Percentiles rank a stretch among this genome's conserved stretches.
Conservation (phyloP, 1,140 invertebrate genomes). For the Drosophila nannoptera region DNA sequence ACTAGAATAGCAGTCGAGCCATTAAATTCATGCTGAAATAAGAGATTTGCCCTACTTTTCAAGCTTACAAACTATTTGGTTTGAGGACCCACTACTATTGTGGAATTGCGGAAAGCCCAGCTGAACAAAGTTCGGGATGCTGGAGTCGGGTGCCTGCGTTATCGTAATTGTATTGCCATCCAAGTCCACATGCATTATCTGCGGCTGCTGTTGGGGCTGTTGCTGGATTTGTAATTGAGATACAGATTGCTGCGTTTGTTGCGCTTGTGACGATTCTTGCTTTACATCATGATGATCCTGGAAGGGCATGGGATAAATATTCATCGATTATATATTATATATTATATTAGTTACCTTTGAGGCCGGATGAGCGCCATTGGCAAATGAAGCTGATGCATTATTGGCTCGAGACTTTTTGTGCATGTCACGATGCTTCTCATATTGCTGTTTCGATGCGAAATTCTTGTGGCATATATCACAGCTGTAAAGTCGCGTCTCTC, state of each 20-base stretch:
- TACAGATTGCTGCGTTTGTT: constrained; percentile 10
- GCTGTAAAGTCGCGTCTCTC: constrained; percentile 84
- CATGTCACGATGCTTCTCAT: constrained; percentile 81
- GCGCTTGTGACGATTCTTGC: constrained; percentile 32
- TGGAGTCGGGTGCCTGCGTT: constrained; percentile 67
- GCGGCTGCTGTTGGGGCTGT: constrained; percentile 51
- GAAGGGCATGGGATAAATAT: background rate
- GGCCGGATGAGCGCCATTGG: background rate
- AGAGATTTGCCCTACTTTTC: constrained; percentile 45
- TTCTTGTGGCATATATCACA: constrained; percentile 87
- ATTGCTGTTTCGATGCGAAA: constrained; percentile 86
- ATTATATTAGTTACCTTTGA: too few species aligned
- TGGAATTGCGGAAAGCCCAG: constrained; percentile 69
- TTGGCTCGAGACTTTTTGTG: constrained; percentile 51
- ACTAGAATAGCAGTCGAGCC: constrained; percentile 47
- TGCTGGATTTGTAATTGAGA: constrained; percentile 43
- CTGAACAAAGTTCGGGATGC: constrained; percentile 69
- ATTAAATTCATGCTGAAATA: background rate
- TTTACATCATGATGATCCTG: constrained; percentile 34
- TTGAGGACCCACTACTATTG: constrained; percentile 42
- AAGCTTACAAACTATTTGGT: constrained; percentile 54
- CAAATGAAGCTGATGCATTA: constrained; percentile 5
- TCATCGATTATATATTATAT: background rate
- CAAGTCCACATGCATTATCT: constrained; percentile 73
- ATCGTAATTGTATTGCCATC: constrained; percentile 73